Evolutionary conservation across 2,113 vertebrate genomes (phyloP).

Genomic region (Psammodynastes pulverulentus): DNA sequence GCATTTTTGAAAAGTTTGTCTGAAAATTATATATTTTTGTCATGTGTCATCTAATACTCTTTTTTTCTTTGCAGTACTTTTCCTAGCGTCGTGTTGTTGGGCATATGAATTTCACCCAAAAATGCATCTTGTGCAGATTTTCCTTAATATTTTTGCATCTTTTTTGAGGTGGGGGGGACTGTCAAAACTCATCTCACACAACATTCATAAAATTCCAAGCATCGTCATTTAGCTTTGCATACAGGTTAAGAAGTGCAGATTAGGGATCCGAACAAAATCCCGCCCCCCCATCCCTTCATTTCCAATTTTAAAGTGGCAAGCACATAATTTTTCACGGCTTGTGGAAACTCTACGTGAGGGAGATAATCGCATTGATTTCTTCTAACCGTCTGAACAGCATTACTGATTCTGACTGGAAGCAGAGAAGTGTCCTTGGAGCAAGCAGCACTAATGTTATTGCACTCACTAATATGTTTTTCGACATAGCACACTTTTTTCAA

Average conservation of each 20-base stretch:
- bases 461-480: conserved; percentile 58
- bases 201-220: neutral
- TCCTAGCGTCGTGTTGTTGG: neutral
- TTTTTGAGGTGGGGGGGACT: neutral
- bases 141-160: neutral
- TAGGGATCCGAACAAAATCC: neutral
- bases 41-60: neutral
- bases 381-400: conserved; percentile 48
- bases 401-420: conserved; percentile 37
- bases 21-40: neutral
- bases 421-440: conserved; percentile 39
- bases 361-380: conserved; percentile 55
- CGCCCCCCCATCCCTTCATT: neutral
- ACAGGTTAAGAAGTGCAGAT: neutral
- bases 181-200: neutral
- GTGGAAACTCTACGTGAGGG: conserved; percentile 50
- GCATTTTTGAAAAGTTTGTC: neutral
- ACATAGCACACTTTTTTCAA: conserved; percentile 57
- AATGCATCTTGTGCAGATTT: neutral
- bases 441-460: conserved; percentile 57
- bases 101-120: neutral
- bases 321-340: neutral
- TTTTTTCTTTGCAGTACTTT: neutral
- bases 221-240: neutral
- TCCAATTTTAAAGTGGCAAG: conserved; percentile 39